phyloP scores from a whole-genome alignment of 2,888 invertebrate species.

The Belgica antarctica region DNA sequence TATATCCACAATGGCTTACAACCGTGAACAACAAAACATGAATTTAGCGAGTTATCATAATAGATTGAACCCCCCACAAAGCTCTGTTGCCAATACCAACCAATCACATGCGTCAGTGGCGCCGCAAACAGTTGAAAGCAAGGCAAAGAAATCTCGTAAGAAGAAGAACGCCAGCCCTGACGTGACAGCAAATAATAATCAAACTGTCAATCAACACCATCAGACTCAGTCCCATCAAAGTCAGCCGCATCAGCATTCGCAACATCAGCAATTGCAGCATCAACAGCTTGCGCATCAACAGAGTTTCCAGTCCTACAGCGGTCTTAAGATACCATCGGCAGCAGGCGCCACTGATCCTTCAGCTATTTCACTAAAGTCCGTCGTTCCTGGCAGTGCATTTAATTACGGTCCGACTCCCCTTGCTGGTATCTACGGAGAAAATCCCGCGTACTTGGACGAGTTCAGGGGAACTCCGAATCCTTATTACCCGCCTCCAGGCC shows the following conservation, averaged over 20 bases:
- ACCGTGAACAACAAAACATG: conserved; percentile 45
- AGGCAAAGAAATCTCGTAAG: conserved; percentile 32
- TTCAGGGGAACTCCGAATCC: conserved; percentile 64
- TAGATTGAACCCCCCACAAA: conserved; percentile 28
- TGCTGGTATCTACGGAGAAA: conserved; percentile 63
- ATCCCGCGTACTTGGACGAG: conserved; percentile 68
- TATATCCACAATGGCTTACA: conserved; percentile 43
- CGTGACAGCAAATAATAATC: conserved; percentile 49
- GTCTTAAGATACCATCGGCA: conserved; percentile 56
- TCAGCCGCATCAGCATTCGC: conserved; percentile 48
- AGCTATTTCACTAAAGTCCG: conserved; percentile 64
- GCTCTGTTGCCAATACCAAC: conserved; percentile 27
- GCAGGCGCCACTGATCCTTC: conserved; percentile 50
- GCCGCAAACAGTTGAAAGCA: conserved; percentile 29
- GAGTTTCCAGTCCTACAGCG: conserved; percentile 63
- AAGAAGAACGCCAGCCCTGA: conserved; percentile 50
- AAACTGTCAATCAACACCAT: conserved; percentile 55
- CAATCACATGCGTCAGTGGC: conserved; percentile 45
- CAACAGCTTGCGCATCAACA: conserved; percentile 50
- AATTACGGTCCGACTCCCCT: conserved; percentile 72
- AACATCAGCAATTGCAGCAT: conserved; percentile 47
- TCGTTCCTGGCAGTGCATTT: conserved; percentile 80
- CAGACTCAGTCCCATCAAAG: conserved; percentile 21
- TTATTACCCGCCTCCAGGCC: conserved; percentile 58
- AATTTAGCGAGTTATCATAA: conserved; percentile 38